Evolutionary conservation across 2,113 vertebrate genomes (phyloP), one percentile per base, ranked within the genome.

Genomic region (Hypocryptadius cinnamomeus): DNA sequence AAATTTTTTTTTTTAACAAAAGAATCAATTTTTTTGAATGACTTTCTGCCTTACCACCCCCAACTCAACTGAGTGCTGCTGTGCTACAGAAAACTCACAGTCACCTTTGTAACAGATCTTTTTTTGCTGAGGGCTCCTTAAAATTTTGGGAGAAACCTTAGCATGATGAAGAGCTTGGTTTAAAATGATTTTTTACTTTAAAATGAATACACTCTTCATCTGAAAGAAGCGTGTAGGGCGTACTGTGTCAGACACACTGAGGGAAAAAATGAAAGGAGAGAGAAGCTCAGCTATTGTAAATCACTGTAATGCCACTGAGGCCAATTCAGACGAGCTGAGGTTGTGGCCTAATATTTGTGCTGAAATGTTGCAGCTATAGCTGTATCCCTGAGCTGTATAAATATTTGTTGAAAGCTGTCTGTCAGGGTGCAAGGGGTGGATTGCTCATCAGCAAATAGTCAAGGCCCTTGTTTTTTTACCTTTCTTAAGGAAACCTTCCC

Each of bases 361-460:
- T 88, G 90, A 94, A 90, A 94, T 76, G 79, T 50, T 80, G 91
- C 89, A 84, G 87, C 82, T 84, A 47, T 45, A 61, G 79, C 57
- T 80, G 53, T 79, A 92, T 87, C 61, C 56, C 84, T 57, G 80
- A 69, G 78, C 83, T 95, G 60, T 48, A 79, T 79, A 94, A 92
- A 95, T 90, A 93, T 94, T 93, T 96, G 87, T 86, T 68, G 57
- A 94, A 88, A 84, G 85, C 79, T 80, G 90, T 70, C 85, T 94
- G 66, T 73, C 33, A 61, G 72, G 76, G 79, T 91, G 65, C 76
- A 73, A 79, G 76, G 78, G 47, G 31, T 74, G 37, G 79, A 56
- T 35, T 72, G 65, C 69, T 85, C 85, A 60, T 91, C 72, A 94
- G 72, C 79, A 94, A 89, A 85, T 40, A 89, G 42, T 18, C 9